Conservation (phyloP, 2,888 invertebrate species). For the Pherbina coryleti region DNA sequence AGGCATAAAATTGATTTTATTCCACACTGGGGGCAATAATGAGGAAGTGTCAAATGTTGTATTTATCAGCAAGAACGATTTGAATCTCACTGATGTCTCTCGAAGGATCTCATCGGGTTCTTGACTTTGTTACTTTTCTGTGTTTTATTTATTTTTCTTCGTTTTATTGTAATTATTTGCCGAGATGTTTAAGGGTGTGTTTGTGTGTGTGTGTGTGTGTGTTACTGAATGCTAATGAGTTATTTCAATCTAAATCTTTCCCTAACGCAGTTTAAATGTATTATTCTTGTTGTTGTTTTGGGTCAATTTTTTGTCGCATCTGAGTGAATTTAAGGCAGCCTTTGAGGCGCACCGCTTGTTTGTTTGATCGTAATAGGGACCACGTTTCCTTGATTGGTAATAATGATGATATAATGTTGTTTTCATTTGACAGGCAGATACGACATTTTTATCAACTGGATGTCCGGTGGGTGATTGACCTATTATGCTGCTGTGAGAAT, state of each 20-base stretch:
- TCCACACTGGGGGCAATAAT: conserved; percentile 62
- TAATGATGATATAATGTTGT: conserved; percentile 63
- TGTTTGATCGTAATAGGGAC: conserved; percentile 18
- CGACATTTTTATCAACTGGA: neutral
- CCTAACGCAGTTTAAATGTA: neutral
- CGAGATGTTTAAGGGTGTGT: neutral
- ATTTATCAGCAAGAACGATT: conserved; percentile 57
- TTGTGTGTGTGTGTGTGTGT: neutral
- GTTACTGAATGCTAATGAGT: too few species aligned
- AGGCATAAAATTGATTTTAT: conserved; percentile 51
- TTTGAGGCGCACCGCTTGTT: neutral
- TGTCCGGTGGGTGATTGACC: too few species aligned
- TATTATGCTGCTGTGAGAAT: too few species aligned
- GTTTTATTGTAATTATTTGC: neutral
- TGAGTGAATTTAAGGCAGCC: neutral
- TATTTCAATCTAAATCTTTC: neutral
- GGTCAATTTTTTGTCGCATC: neutral
- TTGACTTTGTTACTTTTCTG: neutral
- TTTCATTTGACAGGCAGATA: conserved; percentile 31
- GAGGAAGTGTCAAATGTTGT: conserved; percentile 64
- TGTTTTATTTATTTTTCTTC: neutral
- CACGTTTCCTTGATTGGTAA: conserved; percentile 57
- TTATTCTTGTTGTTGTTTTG: neutral
- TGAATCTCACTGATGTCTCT: conserved; percentile 35
- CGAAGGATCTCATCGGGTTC: neutral